These are phyloP conservation scores for Dryobates pubescens DNA, from an alignment of 2,797 vertebrate species.

Conservation along the genomic window DNA sequence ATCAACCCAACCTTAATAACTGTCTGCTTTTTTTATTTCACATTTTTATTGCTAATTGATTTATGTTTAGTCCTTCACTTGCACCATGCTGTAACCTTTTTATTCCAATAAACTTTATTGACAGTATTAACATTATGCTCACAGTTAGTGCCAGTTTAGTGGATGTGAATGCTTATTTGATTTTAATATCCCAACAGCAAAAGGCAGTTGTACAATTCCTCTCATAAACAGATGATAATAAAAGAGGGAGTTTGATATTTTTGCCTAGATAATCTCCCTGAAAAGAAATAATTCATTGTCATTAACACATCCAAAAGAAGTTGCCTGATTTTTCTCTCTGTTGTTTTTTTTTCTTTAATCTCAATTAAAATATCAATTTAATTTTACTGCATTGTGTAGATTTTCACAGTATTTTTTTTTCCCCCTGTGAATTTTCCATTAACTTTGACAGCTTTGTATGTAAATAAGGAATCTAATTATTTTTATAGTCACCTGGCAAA, in stretches of 20 bases:
- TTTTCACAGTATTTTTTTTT: not conserved
- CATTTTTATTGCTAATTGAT: not conserved
- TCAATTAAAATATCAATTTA: not conserved
- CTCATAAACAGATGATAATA: conserved; percentile 3
- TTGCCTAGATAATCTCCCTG: not conserved
- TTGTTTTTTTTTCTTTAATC: too few species aligned
- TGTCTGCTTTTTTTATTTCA: not conserved
- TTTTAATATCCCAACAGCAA: conserved; percentile 23
- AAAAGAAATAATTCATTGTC: not conserved
- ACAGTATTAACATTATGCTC: conserved; percentile 45
- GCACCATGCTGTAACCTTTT: not conserved
- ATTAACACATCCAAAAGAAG: not conserved
- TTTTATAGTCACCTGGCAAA: conserved; percentile 32
- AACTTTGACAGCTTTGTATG: not conserved
- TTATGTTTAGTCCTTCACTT: not conserved
- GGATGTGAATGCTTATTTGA: conserved; percentile 18
- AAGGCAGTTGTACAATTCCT: conserved; percentile 20
- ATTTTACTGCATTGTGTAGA: not conserved
- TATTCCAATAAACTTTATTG: not conserved
- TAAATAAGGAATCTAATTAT: not conserved
- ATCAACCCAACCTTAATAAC: not conserved
- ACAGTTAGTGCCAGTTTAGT: conserved; percentile 46
- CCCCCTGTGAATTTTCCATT: not conserved
- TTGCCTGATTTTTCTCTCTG: not conserved
- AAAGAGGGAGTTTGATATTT: not conserved